Evolutionary conservation across 2,113 vertebrate genomes (phyloP), one percentile per base, ranked within the genome.

Genomic region (Azemiops feae): DNA sequence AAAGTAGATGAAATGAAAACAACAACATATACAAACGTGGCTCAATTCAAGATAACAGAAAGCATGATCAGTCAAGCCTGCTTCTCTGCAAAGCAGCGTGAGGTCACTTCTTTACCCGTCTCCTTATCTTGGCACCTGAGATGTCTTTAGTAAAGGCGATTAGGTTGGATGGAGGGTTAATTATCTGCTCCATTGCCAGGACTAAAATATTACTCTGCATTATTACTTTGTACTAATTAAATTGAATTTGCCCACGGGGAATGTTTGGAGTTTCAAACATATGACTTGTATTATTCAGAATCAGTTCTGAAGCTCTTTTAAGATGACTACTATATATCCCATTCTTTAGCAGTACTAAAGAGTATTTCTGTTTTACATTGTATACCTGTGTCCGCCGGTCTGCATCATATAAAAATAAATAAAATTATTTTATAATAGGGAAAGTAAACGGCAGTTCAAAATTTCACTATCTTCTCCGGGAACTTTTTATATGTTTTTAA

Each of bases 101-200:
- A 34, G 74, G 23, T 91, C 20, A 50, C 14, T 25, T n/a, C 47
- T 85, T 81, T 43, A 43, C 54, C 69, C 69, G 20, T 43, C 12
- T 85, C 23, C n/a, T 91, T 85, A 54, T 91, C 34, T 74, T 91
- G 90, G n/a, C 69, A 91, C 50, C 69, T 55, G 45, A 91, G 50
- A 47, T 14, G 3, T 91, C 90, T 55, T 74, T 91, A 39, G 52
- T 85, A 85, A 85, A 91, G 74, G n/a, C 14, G 20, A 81, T 91
- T 53, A 85, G 50, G 39, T 55, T 43, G n/a, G 23, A 23, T 55
- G 10, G n/a, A 34, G 87, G n/a, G 34, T 81, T 81, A 43, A 81
- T 81, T 43, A 81, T 81, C 34, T 81, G 74, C 34, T 81, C 34
- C 34, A 43, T 9, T 39, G 34, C 34, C 20, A 43, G 74, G 74